Percentiles rank a stretch among this genome's conserved stretches.
These are phyloP conservation scores for Hybognathus amarus DNA, from an alignment of 2,797 vertebrate genomes.

Conservation along the genomic window DNA sequence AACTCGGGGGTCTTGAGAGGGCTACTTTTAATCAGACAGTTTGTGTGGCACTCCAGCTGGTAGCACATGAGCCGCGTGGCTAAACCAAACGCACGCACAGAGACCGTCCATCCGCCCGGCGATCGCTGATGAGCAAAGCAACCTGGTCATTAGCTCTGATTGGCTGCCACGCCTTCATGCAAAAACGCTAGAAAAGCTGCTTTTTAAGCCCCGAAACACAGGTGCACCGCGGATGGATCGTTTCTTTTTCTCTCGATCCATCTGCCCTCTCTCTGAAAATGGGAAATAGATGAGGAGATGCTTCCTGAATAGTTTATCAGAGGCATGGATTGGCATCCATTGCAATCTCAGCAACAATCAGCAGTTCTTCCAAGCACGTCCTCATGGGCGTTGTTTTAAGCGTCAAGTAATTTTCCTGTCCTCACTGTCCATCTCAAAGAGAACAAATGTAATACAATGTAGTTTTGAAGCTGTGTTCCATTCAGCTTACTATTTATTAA, in stretches of 20 bases:
- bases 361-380: conserved; percentile 20
- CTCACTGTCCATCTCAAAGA: background rate
- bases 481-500: background rate
- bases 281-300: conserved; percentile 43
- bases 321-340: conserved; percentile 19
- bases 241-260: conserved; percentile 35
- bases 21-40: conserved; percentile 58
- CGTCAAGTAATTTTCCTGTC: background rate
- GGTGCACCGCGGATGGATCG: conserved; percentile 37
- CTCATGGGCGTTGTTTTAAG: background rate
- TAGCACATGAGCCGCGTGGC: conserved; percentile 39
- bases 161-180: conserved; percentile 54
- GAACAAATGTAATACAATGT: background rate
- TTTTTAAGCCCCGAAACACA: conserved; percentile 52
- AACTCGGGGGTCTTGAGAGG: conserved; percentile 39
- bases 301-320: conserved; percentile 48
- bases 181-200: conserved; percentile 45
- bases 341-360: conserved; percentile 34
- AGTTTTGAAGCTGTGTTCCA: background rate
- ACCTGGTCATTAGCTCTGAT: conserved; percentile 60
- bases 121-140: conserved; percentile 54
- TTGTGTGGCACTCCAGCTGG: conserved; percentile 57
- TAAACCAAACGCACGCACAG: conserved; percentile 41
- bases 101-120: conserved; percentile 35
- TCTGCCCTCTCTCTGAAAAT: conserved; percentile 41